Evolutionary conservation across 2,888 invertebrate species (phyloP), one percentile per base, ranked within the genome.

Genomic region (Xanthia icteritia): DNA sequence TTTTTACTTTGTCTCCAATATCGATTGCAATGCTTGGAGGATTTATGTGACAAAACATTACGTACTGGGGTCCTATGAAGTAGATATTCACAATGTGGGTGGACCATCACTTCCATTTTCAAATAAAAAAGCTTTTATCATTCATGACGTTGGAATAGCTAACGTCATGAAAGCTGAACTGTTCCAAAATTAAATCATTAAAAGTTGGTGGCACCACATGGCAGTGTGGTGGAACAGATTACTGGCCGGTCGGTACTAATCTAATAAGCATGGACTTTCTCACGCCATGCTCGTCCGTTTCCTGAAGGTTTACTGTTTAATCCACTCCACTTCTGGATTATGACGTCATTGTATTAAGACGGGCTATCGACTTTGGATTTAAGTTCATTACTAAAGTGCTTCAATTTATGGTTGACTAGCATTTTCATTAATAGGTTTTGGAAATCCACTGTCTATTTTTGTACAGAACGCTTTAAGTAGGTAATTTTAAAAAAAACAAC

Each of bases 271-370:
- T 66, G 64, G 73, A 77, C 48, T 78, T 71, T 76, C 72, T 66
- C 77, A 85, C 80, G 77, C 73, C 63, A 75, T 69, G 68, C 51
- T 71, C 27, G 80, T 80, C 81, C 84, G 78, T 77, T 88, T 83
- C 78, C 75, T 65, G 45, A 39, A 39, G 39, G 39, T 42, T 42
- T 11, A 42, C 42, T 45, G 45, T 15, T 63, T 77, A 85, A 79
- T 77, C 81, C 75, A 78, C 77, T 81, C 23, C 54, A 73, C 42
- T 60, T 67, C 61, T 68, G 81, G 81, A 79, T 84, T 79, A 84
- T 82, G 79, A 76, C 81, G 81, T 61, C 76, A 84, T 78, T 73
- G 39, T 69, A 74, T 70, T 83, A 68, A 67, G 67, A 60, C 65
- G n/a, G 61, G 56, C 68, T 74, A 74, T 69, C 61, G 61, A 73